Evolutionary conservation across 64 coral and sea anemone genomes (phyloP).

Genomic region (Montipora cactus): DNA sequence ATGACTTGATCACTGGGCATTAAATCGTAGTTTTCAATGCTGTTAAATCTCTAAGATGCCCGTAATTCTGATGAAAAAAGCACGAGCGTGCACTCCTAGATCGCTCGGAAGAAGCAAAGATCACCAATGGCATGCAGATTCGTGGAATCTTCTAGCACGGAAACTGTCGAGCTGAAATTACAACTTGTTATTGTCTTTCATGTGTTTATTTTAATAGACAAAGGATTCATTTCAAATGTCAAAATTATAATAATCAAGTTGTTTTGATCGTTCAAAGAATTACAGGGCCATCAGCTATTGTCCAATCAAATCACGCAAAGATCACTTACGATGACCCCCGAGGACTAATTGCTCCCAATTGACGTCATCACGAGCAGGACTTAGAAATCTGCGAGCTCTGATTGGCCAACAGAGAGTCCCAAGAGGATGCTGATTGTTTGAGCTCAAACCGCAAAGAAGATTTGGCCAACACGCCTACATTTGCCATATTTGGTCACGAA

Average conservation of each 20-base stretch:
- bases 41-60: not conserved
- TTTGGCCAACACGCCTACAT: constrained; percentile 79
- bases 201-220: constrained; percentile 54
- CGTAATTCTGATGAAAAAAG: not conserved
- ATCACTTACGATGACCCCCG: constrained; percentile 19
- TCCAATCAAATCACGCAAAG: constrained; percentile 1
- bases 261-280: constrained; percentile 46
- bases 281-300: constrained; percentile 10
- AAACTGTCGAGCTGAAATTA: constrained; percentile 53
- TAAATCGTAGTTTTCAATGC: not conserved
- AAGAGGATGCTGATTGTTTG: constrained; percentile 44
- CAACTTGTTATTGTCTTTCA: constrained; percentile 50
- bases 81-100: not conserved
- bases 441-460: constrained; percentile 57
- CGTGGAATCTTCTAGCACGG: constrained; percentile 76
- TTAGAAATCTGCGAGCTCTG: constrained; percentile 10
- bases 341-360: constrained; percentile 31
- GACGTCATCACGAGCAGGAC: constrained; percentile 49
- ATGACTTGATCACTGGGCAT: not conserved
- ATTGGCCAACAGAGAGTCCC: constrained; percentile 48
- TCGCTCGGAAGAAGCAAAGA: not conserved
- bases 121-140: constrained; percentile 62
- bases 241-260: constrained; percentile 52
- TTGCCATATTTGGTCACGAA: constrained; percentile 75
- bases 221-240: constrained; percentile 61